A percentile compares a stretch with the other conserved stretches of the same genome.
These are phyloP conservation scores for Oncorhynchus gorbuscha DNA, from an alignment of 2,113 vertebrate genomes.

Conservation along the genomic window DNA sequence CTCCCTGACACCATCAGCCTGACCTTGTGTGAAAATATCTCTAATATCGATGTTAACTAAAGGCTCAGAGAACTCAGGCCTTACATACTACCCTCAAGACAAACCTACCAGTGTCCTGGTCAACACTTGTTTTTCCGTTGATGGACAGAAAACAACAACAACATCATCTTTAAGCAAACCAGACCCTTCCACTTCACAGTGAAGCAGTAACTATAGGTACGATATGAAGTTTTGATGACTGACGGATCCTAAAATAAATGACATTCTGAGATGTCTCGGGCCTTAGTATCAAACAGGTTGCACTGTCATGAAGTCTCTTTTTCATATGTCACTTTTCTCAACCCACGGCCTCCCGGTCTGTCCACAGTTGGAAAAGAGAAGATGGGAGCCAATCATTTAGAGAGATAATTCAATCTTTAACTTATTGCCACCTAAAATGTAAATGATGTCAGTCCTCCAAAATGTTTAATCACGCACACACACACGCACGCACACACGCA, in stretches of 20 bases:
- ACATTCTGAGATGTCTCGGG: background rate
- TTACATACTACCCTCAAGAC: slow-evolving; percentile 20
- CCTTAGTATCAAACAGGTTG: background rate
- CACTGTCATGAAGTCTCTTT: slow-evolving; percentile 5
- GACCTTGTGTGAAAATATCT: slow-evolving; percentile 69
- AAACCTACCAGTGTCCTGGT: slow-evolving; percentile 37
- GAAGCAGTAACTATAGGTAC: too few relatives aligned
- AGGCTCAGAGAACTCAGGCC: slow-evolving; percentile 13
- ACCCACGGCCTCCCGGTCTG: slow-evolving; percentile 11
- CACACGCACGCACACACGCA: too few relatives aligned
- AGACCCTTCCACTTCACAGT: background rate
- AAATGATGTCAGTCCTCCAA: too few relatives aligned
- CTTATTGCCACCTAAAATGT: slow-evolving; percentile 60
- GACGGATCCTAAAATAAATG: slow-evolving; percentile 6
- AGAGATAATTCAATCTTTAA: slow-evolving; percentile 37
- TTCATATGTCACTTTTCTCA: slow-evolving; percentile 26
- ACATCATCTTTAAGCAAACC: background rate
- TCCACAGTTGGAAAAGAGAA: background rate
- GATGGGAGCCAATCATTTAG: slow-evolving; percentile 30
- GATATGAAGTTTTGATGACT: background rate
- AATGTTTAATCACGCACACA: too few relatives aligned
- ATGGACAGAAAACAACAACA: slow-evolving; percentile 12
- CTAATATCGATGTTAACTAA: slow-evolving; percentile 42
- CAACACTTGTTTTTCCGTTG: slow-evolving; percentile 17
- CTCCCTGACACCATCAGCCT: slow-evolving; percentile 67